A percentile compares a stretch with the other conserved stretches of the same genome.
These are phyloP conservation scores for Prionace glauca DNA, from an alignment of 2,797 vertebrate genomes.

Conservation along the genomic window DNA sequence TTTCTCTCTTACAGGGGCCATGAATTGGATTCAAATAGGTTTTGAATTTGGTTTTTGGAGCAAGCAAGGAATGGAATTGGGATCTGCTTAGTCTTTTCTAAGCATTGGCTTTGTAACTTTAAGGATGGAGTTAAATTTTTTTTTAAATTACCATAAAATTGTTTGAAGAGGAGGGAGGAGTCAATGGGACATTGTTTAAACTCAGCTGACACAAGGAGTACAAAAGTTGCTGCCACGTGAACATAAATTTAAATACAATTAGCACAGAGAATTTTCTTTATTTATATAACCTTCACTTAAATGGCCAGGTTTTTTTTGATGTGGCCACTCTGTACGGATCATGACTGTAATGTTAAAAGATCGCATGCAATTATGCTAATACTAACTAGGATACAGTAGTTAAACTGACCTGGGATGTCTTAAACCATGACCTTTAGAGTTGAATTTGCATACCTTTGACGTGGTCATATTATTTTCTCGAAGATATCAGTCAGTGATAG, in stretches of 20 bases:
- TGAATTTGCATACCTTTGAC: not conserved
- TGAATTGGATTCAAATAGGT: too few species aligned
- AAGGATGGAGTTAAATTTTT: too few species aligned
- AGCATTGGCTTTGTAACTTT: too few species aligned
- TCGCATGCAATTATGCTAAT: not conserved
- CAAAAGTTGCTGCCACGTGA: not conserved
- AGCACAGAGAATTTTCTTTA: not conserved
- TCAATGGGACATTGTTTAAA: not conserved
- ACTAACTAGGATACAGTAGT: not conserved
- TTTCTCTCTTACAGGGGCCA: too few species aligned
- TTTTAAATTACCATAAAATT: not conserved
- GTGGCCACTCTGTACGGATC: not conserved
- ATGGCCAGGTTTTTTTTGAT: not conserved
- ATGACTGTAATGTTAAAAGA: not conserved
- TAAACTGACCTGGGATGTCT: not conserved
- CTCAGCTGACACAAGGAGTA: not conserved
- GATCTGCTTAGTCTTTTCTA: too few species aligned
- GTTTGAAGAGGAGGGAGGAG: not conserved
- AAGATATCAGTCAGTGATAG: not conserved
- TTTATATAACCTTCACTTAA: not conserved
- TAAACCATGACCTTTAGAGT: not conserved
- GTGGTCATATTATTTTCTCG: not conserved
- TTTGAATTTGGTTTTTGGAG: too few species aligned
- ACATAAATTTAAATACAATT: not conserved
- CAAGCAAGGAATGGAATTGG: too few species aligned